Evolutionary conservation across 1,140 invertebrate species (phyloP), one percentile per base, ranked within the genome.

Genomic region (Ooceraea biroi): DNA sequence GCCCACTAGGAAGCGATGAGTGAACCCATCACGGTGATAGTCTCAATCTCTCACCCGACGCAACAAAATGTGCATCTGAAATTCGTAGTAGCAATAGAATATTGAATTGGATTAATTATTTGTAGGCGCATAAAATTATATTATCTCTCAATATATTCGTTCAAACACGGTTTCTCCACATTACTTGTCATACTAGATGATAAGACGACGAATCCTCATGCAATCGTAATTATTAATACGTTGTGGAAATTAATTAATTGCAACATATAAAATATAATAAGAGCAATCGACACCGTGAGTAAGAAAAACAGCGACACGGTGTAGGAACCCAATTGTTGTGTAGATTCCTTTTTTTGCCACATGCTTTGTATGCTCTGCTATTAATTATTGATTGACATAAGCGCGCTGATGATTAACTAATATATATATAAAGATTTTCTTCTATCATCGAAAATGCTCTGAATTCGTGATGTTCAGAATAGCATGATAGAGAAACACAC

Each of bases 141-240:
- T 92, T 91, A 91, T 87, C 90, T 7, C 88, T 90, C 92, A 92
- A 89, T 92, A 90, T 91, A 93, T 92, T 90, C 90, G 91, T 91
- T 90, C 74, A 86, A 91, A 92, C 83, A 76, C 77, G 85, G 77
- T 89, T 89, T 88, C 63, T 80, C 91, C 90, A 94, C 92, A 93
- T 91, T 93, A 92, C 92, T 94, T 94, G 92, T 94, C 92, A 94
- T 91, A 86, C 85, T 94, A 94, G 92, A 85, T 91, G 87, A 92
- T 93, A 92, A 93, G 92, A 89, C 91, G 90, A 88, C 91, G 91
- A 92, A 92, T 92, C 91, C 91, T 93, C 93, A 90, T 44, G 41
- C 91, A 92, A 91, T 90, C 91, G 92, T 92, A 91, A 91, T 90
- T 94, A 93, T 93, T 92, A 91, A 88, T 92, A 93, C 78, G 12